Evolutionary conservation across 2,888 invertebrate species (phyloP), one percentile per base, ranked within the genome.

Genomic region (Agrochola lota): DNA sequence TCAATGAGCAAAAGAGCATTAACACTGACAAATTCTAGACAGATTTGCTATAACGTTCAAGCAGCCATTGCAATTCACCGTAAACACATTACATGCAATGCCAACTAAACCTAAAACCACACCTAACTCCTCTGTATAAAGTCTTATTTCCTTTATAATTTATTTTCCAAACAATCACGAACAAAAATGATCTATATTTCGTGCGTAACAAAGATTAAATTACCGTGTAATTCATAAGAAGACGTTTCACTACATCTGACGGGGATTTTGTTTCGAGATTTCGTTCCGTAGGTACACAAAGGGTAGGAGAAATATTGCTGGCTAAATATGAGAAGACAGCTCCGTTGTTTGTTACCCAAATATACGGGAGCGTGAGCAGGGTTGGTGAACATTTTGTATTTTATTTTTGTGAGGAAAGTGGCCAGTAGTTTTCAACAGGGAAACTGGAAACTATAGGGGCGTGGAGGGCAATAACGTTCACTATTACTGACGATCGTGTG

Each of bases 261-360:
- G 77, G 88, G 88, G 89, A 91, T 91, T 91, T 88, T 88, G 89
- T 90, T 91, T 88, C 88, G 88, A 92, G 91, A 92, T 91, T 91
- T 91, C 85, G 88, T 90, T 89, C 84, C 80, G 83, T 71, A 30
- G n/a, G n/a, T 2, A 89, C 85, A 90, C 92, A 92, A 91, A 91
- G 91, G 90, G 88, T 87, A 85, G 78, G 88, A 91, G 93, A 93
- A 92, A 93, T 92, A 93, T 93, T 93, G 92, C 91, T 84, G 76
- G 87, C 89, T 90, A 91, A 92, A 93, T 92, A 90, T 90, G 90
- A 91, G 85, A 84, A 89, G 93, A 93, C 92, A 92, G 91, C 80
- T 83, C 86, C 85, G 90, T 89, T 92, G 90, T 91, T 91, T 90
- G 89, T 90, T 88, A 89, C 88, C 89, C 88, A 90, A 92, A 92